Evolutionary conservation across 2,797 vertebrate genomes (phyloP), one percentile per base, ranked within the genome.

Genomic region (Ctenosaura bakeri): DNA sequence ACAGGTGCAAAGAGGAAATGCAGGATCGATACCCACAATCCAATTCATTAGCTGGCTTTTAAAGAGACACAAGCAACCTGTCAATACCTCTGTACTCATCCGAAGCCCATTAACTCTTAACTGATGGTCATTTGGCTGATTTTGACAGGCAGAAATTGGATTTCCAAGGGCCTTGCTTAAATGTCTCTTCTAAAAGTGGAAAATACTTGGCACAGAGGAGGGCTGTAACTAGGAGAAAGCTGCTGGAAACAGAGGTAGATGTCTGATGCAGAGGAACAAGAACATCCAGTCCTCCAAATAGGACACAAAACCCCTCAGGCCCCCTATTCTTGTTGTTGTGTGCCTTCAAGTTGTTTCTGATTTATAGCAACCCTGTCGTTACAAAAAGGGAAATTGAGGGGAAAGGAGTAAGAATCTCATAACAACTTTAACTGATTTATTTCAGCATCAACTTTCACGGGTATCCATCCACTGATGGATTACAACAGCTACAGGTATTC

Each of bases 11-110:
- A 77, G 77, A 85, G 89, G 91, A 92, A 90, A 88, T 42, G 56
- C 83, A 69, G 78, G 89, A 92, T 90, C 89, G 83, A 92, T 90
- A 90, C 38, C 83, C 87, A 82, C 88, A 86, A 90, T 88, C 86
- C 91, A 88, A 90, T 92, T 92, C 91, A 90, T 90, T 90, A 88
- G 91, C 86, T 88, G 42, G 42, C 91, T 92, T 92, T 90, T 92
- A 90, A 92, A 88, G 83, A 88, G 89, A 92, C 83, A 90, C 89
- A 85, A 87, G 84, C 77, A 42, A 83, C 83, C 86, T 88, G 91
- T 85, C 89, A 62, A 90, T 88, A 90, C 46, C 78, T 50, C 86
- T 82, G 83, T 88, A 85, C 69, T 88, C 82, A 82, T 90, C 89
- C 87, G 24, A 90, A 90, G 89, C 89, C 88, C 89, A 86, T 92